These are phyloP conservation scores for Synergus japonicus DNA, from an alignment of 2,888 invertebrate species.

Conservation along the genomic window DNA sequence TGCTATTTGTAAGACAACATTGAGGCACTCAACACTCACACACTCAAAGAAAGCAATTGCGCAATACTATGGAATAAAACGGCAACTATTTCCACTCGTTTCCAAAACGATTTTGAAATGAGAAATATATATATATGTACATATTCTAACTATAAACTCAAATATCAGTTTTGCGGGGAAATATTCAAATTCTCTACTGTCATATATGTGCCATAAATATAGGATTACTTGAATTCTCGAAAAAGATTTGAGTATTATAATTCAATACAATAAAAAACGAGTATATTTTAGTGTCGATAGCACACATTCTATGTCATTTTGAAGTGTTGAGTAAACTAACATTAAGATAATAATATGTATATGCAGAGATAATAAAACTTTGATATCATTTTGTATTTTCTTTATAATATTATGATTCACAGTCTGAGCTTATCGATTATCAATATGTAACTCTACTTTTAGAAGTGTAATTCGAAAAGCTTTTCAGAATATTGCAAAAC, in stretches of 20 bases:
- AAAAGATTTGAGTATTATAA: no score
- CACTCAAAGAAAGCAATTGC: background rate
- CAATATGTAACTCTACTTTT: background rate
- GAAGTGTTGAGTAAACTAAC: background rate
- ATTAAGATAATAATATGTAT: conserved; percentile 3
- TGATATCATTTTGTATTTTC: no score
- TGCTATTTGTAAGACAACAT: conserved; percentile 23
- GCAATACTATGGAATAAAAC: background rate
- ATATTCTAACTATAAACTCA: no score
- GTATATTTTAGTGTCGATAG: background rate
- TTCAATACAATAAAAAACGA: no score
- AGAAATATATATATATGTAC: background rate
- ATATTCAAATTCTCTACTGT: background rate
- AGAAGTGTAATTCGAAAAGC: background rate
- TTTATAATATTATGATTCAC: background rate
- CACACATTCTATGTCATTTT: background rate
- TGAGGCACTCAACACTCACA: background rate
- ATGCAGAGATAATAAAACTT: background rate
- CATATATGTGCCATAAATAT: background rate
- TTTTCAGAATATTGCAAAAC: conserved; percentile 9
- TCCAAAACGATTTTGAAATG: conserved; percentile 6
- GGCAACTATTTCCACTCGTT: background rate
- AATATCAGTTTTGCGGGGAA: background rate
- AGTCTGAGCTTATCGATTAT: background rate
- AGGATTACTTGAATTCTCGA: no score